Evolutionary conservation across 2,113 vertebrate species (phyloP).

Genomic region (Pipa parva): DNA sequence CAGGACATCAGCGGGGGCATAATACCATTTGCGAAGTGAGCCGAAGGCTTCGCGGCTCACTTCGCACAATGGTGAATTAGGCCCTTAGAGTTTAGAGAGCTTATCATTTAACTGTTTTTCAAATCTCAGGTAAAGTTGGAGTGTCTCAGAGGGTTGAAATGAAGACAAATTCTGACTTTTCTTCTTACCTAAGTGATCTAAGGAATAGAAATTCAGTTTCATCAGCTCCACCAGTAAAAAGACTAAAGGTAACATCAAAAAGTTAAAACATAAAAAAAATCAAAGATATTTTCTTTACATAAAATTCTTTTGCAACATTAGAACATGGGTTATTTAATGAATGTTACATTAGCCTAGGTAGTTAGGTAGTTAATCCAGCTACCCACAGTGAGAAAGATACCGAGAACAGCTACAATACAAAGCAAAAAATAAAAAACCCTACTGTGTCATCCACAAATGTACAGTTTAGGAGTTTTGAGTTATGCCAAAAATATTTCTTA

Average conservation of each 20-base stretch:
- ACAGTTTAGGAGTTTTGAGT: not conserved
- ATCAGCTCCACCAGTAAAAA: constrained; percentile 77
- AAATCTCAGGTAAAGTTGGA: constrained; percentile 80
- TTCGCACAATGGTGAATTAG: too few species aligned
- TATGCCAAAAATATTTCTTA: not conserved
- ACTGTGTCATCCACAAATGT: constrained; percentile 30
- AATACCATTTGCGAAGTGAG: too few species aligned
- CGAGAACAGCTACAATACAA: constrained; percentile 22
- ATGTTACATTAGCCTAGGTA: constrained; percentile 35
- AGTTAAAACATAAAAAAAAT: constrained; percentile 20
- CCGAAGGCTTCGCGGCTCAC: too few species aligned
- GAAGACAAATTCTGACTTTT: constrained; percentile 66
- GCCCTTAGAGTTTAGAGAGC: too few species aligned
- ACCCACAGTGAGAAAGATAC: constrained; percentile 19
- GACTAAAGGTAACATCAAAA: constrained; percentile 74
- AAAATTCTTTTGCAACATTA: constrained; percentile 35
- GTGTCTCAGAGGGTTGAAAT: constrained; percentile 64
- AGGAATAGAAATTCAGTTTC: constrained; percentile 74
- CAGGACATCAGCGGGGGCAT: too few species aligned
- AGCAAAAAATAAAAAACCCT: constrained; percentile 21
- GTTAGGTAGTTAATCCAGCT: constrained; percentile 33
- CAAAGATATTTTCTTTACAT: constrained; percentile 34
- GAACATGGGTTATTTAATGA: constrained; percentile 37
- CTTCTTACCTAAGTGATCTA: constrained; percentile 81
- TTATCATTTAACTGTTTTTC: constrained; percentile 42